phyloP scores from a whole-genome alignment of 2,797 vertebrate genomes.

The Neoniphon sammara region DNA sequence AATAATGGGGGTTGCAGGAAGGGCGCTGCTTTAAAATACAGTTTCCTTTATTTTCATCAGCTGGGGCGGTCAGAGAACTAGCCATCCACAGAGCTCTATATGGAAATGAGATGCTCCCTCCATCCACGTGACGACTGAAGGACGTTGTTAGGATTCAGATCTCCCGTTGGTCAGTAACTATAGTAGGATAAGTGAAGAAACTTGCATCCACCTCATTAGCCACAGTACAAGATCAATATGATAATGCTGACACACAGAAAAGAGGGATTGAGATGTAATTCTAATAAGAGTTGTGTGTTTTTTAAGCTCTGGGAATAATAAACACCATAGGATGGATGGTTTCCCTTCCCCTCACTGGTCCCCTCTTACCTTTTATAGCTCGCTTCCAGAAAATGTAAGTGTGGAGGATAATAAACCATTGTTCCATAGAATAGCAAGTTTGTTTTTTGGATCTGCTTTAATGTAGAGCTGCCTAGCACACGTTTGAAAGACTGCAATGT shows the following conservation, averaged over 20 bases:
- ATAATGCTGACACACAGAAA: slow-evolving; percentile 32
- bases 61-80: slow-evolving; percentile 50
- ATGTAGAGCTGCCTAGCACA: too few species aligned
- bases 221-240: slow-evolving; percentile 54
- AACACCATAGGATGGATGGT: neutral
- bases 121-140: slow-evolving; percentile 67
- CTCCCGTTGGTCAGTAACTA: slow-evolving; percentile 47
- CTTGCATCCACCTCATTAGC: slow-evolving; percentile 67
- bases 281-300: slow-evolving; percentile 7
- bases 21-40: slow-evolving; percentile 73
- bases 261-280: slow-evolving; percentile 45
- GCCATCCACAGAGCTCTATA: slow-evolving; percentile 55
- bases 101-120: slow-evolving; percentile 61
- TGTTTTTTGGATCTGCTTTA: too few species aligned
- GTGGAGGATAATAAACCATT: neutral
- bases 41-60: slow-evolving; percentile 74
- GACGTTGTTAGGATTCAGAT: slow-evolving; percentile 66
- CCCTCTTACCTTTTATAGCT: slow-evolving; percentile 45
- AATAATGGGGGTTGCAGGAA: slow-evolving; percentile 78
- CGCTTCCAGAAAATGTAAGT: slow-evolving; percentile 12
- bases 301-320: slow-evolving; percentile 18
- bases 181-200: slow-evolving; percentile 33
- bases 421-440: slow-evolving; percentile 1
- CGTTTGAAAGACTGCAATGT: too few species aligned
- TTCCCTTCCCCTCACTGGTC: slow-evolving; percentile 9